Conservation (phyloP, 2,888 invertebrate genomes). For the Caenorhabditis parvicauda region DNA sequence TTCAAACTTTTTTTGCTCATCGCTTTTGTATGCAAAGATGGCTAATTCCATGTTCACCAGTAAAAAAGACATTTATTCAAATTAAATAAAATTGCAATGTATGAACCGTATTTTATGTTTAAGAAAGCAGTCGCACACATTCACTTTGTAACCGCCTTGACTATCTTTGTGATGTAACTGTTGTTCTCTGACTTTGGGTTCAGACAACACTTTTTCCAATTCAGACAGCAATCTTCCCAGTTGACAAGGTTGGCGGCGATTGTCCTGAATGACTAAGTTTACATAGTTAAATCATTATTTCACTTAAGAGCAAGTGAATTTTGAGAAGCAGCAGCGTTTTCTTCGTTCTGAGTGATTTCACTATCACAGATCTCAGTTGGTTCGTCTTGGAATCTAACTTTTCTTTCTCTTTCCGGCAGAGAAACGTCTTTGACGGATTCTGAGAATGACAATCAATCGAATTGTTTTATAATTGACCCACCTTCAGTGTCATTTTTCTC, state of each 20-base stretch:
- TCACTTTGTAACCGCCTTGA: slow-evolving; percentile 19
- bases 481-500: slow-evolving; percentile 9
- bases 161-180: slow-evolving; percentile 23
- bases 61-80: too few relatives aligned
- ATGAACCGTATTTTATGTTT: too few relatives aligned
- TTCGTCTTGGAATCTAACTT: slow-evolving; percentile 7
- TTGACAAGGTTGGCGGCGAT: slow-evolving; percentile 5
- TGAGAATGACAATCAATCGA: too few relatives aligned
- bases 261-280: too few relatives aligned
- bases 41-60: too few relatives aligned
- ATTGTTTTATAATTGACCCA: too few relatives aligned
- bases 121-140: background rate
- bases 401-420: background rate
- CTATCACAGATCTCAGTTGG: slow-evolving; percentile 2
- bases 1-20: too few relatives aligned
- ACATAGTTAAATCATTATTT: too few relatives aligned
- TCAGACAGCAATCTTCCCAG: slow-evolving; percentile 8
- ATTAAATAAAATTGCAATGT: too few relatives aligned
- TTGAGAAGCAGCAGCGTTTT: background rate
- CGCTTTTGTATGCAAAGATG: too few relatives aligned
- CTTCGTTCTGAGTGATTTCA: background rate
- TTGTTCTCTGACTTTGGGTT: slow-evolving; percentile 25
- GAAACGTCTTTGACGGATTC: too few relatives aligned
- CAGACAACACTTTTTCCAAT: slow-evolving; percentile 24
- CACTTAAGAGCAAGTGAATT: too few relatives aligned